These are phyloP conservation scores for Branchellion lobata DNA, from an alignment of 2,888 invertebrate genomes.

Conservation along the genomic window DNA sequence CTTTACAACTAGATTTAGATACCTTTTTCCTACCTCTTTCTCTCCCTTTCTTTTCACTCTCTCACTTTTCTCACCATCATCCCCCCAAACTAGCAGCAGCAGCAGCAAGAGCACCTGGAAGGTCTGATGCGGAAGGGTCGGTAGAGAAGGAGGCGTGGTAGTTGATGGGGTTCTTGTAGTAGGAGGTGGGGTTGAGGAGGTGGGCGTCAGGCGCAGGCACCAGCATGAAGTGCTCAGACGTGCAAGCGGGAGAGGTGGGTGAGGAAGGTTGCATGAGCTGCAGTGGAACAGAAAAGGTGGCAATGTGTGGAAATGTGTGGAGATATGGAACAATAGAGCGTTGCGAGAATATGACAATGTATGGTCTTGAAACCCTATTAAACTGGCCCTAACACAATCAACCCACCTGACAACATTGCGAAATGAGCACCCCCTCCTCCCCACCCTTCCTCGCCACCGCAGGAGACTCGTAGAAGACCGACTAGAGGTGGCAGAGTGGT, in stretches of 20 bases:
- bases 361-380: no score
- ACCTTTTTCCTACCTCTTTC: no score
- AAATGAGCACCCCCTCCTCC: background rate
- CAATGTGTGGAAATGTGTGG: no score
- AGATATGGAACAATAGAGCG: no score
- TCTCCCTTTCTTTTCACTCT: no score
- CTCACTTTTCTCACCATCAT: no score
- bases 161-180: conserved; percentile 53
- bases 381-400: no score
- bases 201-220: conserved; percentile 38
- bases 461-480: background rate
- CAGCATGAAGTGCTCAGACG: conserved; percentile 27
- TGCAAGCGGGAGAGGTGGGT: background rate
- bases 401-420: background rate
- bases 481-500: no score
- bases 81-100: no score
- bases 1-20: no score
- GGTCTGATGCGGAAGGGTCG: conserved; percentile 56
- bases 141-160: conserved; percentile 55
- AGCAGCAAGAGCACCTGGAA: conserved; percentile 50
- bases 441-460: background rate
- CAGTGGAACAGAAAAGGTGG: background rate
- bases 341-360: no score
- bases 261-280: background rate
- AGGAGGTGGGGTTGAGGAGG: conserved; percentile 36